phyloP scores from a whole-genome alignment of 2,888 invertebrate genomes.

The Drosophila anceps region DNA sequence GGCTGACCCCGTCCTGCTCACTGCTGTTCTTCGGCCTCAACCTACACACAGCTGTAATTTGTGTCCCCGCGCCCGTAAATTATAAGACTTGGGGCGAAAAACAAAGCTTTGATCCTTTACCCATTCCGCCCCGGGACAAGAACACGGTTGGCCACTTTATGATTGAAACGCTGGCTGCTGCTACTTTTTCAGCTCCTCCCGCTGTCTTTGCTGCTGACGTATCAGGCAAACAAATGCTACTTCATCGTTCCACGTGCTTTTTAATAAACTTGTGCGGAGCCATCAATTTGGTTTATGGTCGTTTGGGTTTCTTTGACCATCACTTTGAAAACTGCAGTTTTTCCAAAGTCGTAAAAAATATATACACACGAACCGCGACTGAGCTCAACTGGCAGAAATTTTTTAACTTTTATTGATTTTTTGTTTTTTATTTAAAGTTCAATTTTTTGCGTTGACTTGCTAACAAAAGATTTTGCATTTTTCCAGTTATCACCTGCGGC shows the following conservation, averaged over 20 bases:
- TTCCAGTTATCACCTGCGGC: constrained; percentile 70
- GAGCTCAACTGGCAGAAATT: constrained; percentile 25
- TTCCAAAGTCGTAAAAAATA: constrained; percentile 59
- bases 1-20: constrained; percentile 49
- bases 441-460: constrained; percentile 30
- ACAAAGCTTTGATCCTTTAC: constrained; percentile 44
- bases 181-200: neutral
- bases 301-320: constrained; percentile 62
- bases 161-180: constrained; percentile 57
- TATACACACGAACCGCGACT: constrained; percentile 9
- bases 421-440: constrained; percentile 6
- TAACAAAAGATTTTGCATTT: constrained; percentile 57
- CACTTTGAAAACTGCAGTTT: constrained; percentile 53
- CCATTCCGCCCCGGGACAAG: constrained; percentile 21
- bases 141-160: constrained; percentile 64
- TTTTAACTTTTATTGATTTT: constrained; percentile 37
- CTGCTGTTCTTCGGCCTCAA: constrained; percentile 3
- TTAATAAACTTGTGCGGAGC: constrained; percentile 76
- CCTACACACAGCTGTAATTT: constrained; percentile 67
- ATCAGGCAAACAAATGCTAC: constrained; percentile 29
- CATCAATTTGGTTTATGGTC: constrained; percentile 81
- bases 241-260: constrained; percentile 53
- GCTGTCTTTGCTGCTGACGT: constrained; percentile 12
- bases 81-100: constrained; percentile 61
- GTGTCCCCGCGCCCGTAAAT: constrained; percentile 68